These are phyloP conservation scores for Pomacea maculata DNA, from an alignment of 1,140 invertebrate species.

Conservation along the genomic window DNA sequence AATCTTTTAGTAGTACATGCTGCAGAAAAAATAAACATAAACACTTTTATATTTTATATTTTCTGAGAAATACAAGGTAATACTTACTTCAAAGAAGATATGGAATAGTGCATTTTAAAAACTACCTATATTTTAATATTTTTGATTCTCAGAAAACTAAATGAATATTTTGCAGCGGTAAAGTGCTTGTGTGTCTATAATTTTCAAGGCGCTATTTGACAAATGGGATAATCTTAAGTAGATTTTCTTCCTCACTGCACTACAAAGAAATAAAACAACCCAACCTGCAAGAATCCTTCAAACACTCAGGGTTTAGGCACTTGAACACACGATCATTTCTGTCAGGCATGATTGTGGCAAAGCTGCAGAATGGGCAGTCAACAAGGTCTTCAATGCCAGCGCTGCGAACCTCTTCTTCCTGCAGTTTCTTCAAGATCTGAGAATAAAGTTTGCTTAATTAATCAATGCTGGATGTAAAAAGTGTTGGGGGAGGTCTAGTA, in stretches of 20 bases:
- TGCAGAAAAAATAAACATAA: no score
- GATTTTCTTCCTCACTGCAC: neutral
- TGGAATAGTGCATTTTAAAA: neutral
- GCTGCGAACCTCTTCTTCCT: constrained; percentile 71
- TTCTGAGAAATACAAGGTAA: neutral
- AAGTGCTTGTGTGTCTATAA: no score
- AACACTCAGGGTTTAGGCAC: constrained; percentile 74
- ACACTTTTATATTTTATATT: neutral
- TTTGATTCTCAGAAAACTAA: no score
- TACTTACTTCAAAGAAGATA: no score
- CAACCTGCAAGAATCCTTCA: constrained; percentile 73
- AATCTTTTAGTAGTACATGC: no score
- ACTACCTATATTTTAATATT: neutral
- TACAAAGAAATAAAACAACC: neutral
- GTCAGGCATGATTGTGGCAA: constrained; percentile 71
- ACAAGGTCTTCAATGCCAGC: constrained; percentile 73
- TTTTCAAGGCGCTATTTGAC: no score
- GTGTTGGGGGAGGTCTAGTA: no score
- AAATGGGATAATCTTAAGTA: neutral
- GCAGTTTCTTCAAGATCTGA: constrained; percentile 66
- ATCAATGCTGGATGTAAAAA: no score
- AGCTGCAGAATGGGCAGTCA: constrained; percentile 74
- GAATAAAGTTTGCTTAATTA: neutral
- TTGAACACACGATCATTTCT: constrained; percentile 72
- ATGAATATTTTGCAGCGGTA: no score